phyloP scores from a whole-genome alignment of 1,140 invertebrate genomes.

The Stegodyphus mimosarum region DNA sequence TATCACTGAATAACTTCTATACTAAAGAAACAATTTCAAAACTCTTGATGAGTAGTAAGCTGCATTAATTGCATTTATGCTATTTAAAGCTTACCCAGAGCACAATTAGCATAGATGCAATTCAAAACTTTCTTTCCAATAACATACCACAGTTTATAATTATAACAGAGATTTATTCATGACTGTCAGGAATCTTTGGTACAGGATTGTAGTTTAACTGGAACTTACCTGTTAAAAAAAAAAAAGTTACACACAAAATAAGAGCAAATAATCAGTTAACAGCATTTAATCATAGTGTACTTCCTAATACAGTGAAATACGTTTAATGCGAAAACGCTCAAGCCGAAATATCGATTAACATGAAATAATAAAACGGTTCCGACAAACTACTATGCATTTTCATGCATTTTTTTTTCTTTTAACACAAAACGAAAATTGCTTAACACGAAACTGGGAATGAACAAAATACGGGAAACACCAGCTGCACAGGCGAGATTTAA shows the following conservation, averaged over 20 bases:
- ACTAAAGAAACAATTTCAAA: background rate
- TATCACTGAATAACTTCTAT: background rate
- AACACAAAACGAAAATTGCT: no score
- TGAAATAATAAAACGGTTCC: no score
- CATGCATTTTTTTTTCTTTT: no score
- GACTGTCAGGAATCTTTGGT: conserved; percentile 53
- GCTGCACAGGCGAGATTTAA: no score
- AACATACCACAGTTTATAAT: background rate
- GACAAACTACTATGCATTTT: no score
- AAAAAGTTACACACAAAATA: background rate
- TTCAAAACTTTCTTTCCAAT: background rate
- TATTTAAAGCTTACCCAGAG: background rate
- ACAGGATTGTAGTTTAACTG: conserved; percentile 43
- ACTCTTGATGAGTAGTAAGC: background rate
- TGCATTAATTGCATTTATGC: background rate
- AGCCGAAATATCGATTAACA: no score
- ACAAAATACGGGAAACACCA: no score
- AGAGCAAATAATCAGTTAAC: no score
- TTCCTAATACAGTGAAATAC: no score
- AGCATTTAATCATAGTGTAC: no score
- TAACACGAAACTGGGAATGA: no score
- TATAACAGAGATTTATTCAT: conserved; percentile 32
- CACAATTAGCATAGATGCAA: background rate
- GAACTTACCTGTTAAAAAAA: conserved; percentile 43
- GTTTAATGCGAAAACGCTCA: no score